Percentiles rank a stretch among this genome's conserved stretches.
These are phyloP conservation scores for Corapipo altera DNA, from an alignment of 2,113 vertebrate species.

Conservation along the genomic window DNA sequence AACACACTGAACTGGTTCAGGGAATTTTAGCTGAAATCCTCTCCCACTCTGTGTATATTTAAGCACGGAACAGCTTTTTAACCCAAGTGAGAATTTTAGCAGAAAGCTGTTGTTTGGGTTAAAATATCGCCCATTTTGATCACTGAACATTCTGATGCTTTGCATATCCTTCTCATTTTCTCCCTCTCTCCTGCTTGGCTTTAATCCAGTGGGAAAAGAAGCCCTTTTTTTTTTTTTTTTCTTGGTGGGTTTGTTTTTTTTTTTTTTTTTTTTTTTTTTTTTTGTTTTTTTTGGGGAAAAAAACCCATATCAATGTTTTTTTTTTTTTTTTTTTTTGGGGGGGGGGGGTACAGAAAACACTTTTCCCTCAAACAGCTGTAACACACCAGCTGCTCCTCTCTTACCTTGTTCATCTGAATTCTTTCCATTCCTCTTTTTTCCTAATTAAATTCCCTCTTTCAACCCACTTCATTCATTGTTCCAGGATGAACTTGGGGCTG, in stretches of 20 bases:
- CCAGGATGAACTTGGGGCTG: neutral
- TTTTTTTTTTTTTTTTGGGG: neutral
- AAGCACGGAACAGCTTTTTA: neutral
- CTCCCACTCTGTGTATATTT: slow-evolving; percentile 41
- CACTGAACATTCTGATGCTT: slow-evolving; percentile 27
- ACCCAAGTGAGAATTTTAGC: neutral
- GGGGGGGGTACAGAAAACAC: neutral
- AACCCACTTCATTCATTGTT: neutral
- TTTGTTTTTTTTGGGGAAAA: too few relatives aligned
- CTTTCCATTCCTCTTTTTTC: neutral
- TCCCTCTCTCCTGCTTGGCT: neutral
- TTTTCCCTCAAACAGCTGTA: slow-evolving; percentile 13
- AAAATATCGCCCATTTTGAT: slow-evolving; percentile 34
- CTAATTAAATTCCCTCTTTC: neutral
- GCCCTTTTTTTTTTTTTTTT: neutral
- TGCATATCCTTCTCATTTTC: neutral
- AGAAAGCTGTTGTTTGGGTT: slow-evolving; percentile 68
- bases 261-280: neutral
- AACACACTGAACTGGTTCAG: neutral
- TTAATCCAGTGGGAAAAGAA: neutral
- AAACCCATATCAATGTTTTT: neutral
- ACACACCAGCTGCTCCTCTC: slow-evolving; percentile 11
- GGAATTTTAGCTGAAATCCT: neutral
- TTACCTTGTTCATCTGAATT: neutral
- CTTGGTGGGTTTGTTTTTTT: neutral